A percentile compares a stretch with the other conserved stretches of the same genome.
These are phyloP conservation scores for Heteromurus nitidus DNA, from an alignment of 2,888 invertebrate species.

Conservation along the genomic window DNA sequence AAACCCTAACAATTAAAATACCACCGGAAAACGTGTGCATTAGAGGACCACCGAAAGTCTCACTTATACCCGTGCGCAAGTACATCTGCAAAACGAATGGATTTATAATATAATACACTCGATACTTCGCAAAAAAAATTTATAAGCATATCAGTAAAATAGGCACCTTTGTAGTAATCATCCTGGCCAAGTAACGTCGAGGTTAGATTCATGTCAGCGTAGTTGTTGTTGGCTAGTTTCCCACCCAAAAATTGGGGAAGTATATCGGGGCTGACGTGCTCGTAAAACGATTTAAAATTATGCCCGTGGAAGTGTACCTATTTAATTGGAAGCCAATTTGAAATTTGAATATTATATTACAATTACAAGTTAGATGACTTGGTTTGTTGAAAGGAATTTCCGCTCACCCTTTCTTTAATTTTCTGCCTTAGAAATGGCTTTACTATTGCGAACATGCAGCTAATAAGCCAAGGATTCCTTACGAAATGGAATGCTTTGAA, in stretches of 20 bases:
- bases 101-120: too few relatives aligned
- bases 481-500: conserved; percentile 69
- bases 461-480: conserved; percentile 66
- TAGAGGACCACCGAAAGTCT: too few relatives aligned
- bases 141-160: too few relatives aligned
- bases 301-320: conserved; percentile 69
- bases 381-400: too few relatives aligned
- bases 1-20: too few relatives aligned
- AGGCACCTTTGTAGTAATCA: conserved; percentile 64
- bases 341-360: too few relatives aligned
- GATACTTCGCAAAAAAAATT: too few relatives aligned
- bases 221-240: conserved; percentile 52
- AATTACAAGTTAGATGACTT: not conserved
- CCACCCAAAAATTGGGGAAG: conserved; percentile 67
- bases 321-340: too few relatives aligned
- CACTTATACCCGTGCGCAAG: too few relatives aligned
- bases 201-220: conserved; percentile 46
- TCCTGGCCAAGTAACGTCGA: conserved; percentile 38
- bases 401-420: conserved; percentile 64
- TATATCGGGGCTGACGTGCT: conserved; percentile 53
- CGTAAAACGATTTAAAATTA: conserved; percentile 58
- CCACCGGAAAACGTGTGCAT: too few relatives aligned
- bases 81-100: too few relatives aligned
- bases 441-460: conserved; percentile 64
- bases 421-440: conserved; percentile 69